phyloP scores from a whole-genome alignment of 2,888 invertebrate species.

The Agrochola circellaris region DNA sequence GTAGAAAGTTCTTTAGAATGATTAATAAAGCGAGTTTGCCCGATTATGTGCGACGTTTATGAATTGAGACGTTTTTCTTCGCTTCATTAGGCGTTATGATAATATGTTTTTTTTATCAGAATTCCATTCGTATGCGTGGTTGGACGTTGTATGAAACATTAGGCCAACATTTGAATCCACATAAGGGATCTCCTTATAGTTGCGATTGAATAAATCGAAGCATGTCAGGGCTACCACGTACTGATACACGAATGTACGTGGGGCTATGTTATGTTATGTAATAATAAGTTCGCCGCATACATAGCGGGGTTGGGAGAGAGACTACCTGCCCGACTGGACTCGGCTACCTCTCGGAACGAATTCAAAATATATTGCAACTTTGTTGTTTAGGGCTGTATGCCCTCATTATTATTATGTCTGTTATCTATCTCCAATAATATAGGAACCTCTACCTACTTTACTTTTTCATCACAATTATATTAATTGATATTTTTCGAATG shows the following conservation, averaged over 20 bases:
- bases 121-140: constrained; percentile 70
- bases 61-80: constrained; percentile 66
- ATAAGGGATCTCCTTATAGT: constrained; percentile 82
- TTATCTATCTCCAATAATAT: background rate
- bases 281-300: constrained; percentile 73
- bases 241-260: constrained; percentile 77
- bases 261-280: constrained; percentile 82
- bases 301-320: constrained; percentile 52
- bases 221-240: constrained; percentile 88
- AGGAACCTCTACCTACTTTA: too few species aligned
- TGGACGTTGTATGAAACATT: constrained; percentile 71
- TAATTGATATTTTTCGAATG: background rate
- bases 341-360: constrained; percentile 9
- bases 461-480: background rate
- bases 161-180: constrained; percentile 74
- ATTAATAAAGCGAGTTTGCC: constrained; percentile 60
- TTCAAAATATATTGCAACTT: constrained; percentile 26
- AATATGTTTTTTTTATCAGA: constrained; percentile 64
- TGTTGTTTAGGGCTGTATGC: background rate
- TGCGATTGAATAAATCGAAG: constrained; percentile 81
- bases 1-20: constrained; percentile 70
- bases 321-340: constrained; percentile 36
- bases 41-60: constrained; percentile 62
- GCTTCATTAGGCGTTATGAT: constrained; percentile 64
- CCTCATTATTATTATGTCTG: background rate